phyloP scores from a whole-genome alignment of 2,888 invertebrate genomes.

The Drosophila quinaria region DNA sequence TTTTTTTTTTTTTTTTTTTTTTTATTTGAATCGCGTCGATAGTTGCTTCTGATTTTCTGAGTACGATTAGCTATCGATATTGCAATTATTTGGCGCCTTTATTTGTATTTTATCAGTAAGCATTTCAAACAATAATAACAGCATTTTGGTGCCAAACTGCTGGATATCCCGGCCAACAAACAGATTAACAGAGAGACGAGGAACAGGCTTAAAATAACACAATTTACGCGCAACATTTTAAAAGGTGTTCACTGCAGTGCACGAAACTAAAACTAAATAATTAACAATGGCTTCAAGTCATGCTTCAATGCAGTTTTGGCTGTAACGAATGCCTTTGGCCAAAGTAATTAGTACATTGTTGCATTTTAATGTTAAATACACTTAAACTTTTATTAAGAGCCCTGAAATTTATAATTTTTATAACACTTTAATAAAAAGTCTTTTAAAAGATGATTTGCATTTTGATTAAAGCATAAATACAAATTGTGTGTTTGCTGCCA shows the following conservation, averaged over 20 bases:
- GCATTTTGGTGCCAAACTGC: no score
- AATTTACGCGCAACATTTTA: conserved; percentile 13
- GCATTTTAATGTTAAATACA: conserved; percentile 26
- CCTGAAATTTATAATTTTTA: conserved; percentile 21
- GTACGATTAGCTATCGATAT: conserved; percentile 7
- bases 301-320: not conserved
- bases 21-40: not conserved
- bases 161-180: no score
- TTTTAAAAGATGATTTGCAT: conserved; percentile 18
- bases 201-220: not conserved
- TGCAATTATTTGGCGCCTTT: not conserved
- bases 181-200: conserved; percentile 13
- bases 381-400: conserved; percentile 43
- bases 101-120: not conserved
- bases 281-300: not conserved
- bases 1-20: no score
- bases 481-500: conserved; percentile 12
- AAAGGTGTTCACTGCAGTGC: not conserved
- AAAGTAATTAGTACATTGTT: not conserved
- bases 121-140: no score
- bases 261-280: not conserved
- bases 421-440: conserved; percentile 24
- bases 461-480: not conserved
- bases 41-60: not conserved
- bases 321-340: conserved; percentile 17